phyloP scores from a whole-genome alignment of 2,113 vertebrate species.

The Clarias gariepinus region DNA sequence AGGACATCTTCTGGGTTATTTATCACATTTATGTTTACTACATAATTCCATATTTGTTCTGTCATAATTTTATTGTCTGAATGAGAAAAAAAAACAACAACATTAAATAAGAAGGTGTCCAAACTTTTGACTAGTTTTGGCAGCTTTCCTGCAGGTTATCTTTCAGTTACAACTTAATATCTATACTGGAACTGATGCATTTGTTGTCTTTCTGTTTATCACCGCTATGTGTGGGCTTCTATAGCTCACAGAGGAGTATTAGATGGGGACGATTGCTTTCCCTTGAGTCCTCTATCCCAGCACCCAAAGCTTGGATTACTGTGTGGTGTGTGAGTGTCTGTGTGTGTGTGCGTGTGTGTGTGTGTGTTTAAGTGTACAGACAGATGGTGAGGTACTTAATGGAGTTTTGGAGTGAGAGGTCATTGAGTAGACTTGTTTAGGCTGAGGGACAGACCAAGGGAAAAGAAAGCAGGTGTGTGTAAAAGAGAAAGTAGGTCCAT shows the following conservation, averaged over 20 bases:
- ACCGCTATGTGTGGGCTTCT: neutral
- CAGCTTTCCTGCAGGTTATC: neutral
- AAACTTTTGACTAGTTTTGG: too few relatives aligned
- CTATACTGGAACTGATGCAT: neutral
- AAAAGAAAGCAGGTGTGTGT: conserved; percentile 20
- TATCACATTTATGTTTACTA: too few relatives aligned
- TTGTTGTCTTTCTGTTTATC: conserved; percentile 28
- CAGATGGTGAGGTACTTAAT: conserved; percentile 51
- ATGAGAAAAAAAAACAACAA: too few relatives aligned
- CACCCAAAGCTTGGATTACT: conserved; percentile 12
- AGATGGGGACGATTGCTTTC: conserved; percentile 15
- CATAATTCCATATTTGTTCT: too few relatives aligned
- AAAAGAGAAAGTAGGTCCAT: neutral
- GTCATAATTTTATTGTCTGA: too few relatives aligned
- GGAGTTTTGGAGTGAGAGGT: conserved; percentile 30
- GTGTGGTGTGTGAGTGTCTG: conserved; percentile 9
- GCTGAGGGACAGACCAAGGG: conserved; percentile 30
- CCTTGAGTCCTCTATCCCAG: neutral
- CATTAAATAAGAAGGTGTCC: too few relatives aligned
- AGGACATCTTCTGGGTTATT: too few relatives aligned
- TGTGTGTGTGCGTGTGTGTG: conserved; percentile 15
- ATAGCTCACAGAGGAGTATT: conserved; percentile 8
- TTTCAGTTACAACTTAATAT: neutral
- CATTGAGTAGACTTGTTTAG: conserved; percentile 39
- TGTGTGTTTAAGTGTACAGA: conserved; percentile 13